Evolutionary conservation across 1,140 invertebrate species (phyloP).

Genomic region (Atta cephalotes): DNA sequence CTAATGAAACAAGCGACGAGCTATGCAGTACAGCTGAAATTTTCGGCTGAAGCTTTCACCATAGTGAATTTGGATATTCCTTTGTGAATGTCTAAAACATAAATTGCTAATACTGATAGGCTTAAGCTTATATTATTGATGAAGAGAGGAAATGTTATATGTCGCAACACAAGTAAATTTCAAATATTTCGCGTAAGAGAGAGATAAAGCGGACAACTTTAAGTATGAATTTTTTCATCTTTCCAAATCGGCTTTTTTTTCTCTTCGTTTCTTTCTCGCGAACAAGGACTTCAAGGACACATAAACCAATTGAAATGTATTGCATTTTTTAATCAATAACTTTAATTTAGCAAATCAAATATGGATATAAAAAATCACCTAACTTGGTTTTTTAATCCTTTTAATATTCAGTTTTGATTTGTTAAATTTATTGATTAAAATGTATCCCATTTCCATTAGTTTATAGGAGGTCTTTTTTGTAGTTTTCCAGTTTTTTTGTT

Average conservation of each 20-base stretch:
- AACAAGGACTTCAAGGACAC: not conserved
- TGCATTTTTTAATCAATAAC: not conserved
- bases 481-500: no score
- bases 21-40: conserved; percentile 6
- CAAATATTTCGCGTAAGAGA: not conserved
- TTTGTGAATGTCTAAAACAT: conserved; percentile 40
- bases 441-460: no score
- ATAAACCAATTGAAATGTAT: not conserved
- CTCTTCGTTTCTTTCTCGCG: not conserved
- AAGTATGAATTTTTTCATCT: not conserved
- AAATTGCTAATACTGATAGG: not conserved
- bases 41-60: conserved; percentile 12
- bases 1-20: not conserved
- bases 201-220: not conserved
- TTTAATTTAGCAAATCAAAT: not conserved
- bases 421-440: no score
- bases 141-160: not conserved
- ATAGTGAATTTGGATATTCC: conserved; percentile 20
- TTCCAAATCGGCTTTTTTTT: not conserved
- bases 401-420: no score
- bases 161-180: not conserved
- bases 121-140: not conserved
- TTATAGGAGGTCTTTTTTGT: no score
- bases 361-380: no score
- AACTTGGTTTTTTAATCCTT: no score